Evolutionary conservation across 2,888 invertebrate species (phyloP), one percentile per base, ranked within the genome.

Genomic region (Tyria jacobaeae): DNA sequence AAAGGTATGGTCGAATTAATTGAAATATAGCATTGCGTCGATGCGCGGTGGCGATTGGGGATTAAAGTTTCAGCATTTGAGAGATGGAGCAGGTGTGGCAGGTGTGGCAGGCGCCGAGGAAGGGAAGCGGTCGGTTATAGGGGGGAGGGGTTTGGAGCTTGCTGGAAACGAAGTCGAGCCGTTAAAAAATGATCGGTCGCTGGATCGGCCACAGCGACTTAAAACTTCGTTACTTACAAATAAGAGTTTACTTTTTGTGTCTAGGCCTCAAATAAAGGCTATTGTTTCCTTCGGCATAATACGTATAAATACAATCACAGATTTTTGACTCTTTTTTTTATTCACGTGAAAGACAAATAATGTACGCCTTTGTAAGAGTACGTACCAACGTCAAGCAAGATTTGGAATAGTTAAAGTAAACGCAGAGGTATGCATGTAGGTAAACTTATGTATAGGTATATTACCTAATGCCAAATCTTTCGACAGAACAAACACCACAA

Each of bases 1-100:
- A 81, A 90, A 91, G 89, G 86, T 89, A 91, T 89, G 85, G 88
- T 80, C 87, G 89, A 91, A 90, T 91, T 92, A 92, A 92, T 92
- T 91, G 92, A 92, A 92, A 92, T 92, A 93, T 91, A 89, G 88
- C 87, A 87, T 87, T 88, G 89, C 87, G 86, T 83, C 87, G 81
- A 83, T 88, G 87, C 82, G 89, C 89, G 87, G 85, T 86, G 88
- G 88, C 88, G 85, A 89, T 89, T 86, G 88, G 86, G 89, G 91
- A 92, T 92, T 91, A 91, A 91, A 92, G 87, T 92, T 92, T 88
- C 88, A 92, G 86, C 84, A n/a, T n/a, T n/a, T n/a, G n/a, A n/a
- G n/a, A 86, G 86, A 83, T 85, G 75, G 87, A 88, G 86, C 89
- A 89, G 89, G 87, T 88, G 89, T 77, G 83, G 86, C 89, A 89